Evolutionary conservation across 2,113 vertebrate species (phyloP).

Genomic region (Aptenodytes patagonicus): DNA sequence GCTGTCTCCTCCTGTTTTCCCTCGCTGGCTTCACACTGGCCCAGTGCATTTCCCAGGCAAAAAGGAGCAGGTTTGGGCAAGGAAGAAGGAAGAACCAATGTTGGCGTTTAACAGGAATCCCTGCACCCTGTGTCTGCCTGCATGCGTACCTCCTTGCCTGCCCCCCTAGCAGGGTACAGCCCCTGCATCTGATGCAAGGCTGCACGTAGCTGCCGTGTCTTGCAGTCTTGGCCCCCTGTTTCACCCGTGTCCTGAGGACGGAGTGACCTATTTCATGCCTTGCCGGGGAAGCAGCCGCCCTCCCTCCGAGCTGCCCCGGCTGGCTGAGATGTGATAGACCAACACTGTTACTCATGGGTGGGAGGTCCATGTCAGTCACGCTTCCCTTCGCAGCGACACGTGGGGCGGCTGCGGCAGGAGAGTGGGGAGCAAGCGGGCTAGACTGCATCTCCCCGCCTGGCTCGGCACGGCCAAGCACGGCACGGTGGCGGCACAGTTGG

Average conservation of each 20-base stretch:
- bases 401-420: rapidly evolving
- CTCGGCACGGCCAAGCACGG: rapidly evolving
- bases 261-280: not conserved
- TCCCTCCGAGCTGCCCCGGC: not conserved
- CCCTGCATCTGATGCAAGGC: not conserved
- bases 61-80: not conserved
- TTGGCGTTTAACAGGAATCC: rapidly evolving
- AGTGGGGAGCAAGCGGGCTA: rapidly evolving
- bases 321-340: constrained; percentile 26
- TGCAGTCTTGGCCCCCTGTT: rapidly evolving
- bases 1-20: not conserved
- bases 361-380: constrained; percentile 13
- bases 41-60: not conserved
- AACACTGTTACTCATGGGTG: not conserved
- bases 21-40: not conserved
- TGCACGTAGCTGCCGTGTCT: not conserved
- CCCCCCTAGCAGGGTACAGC: rapidly evolving
- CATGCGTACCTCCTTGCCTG: not conserved
- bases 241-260: rapidly evolving
- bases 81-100: not conserved
- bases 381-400: not conserved
- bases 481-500: rapidly evolving
- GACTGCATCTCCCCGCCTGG: rapidly evolving
- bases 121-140: not conserved
- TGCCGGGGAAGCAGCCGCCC: not conserved